Conservation (phyloP, 2,888 invertebrate species). For the Prenolepis imparis region DNA sequence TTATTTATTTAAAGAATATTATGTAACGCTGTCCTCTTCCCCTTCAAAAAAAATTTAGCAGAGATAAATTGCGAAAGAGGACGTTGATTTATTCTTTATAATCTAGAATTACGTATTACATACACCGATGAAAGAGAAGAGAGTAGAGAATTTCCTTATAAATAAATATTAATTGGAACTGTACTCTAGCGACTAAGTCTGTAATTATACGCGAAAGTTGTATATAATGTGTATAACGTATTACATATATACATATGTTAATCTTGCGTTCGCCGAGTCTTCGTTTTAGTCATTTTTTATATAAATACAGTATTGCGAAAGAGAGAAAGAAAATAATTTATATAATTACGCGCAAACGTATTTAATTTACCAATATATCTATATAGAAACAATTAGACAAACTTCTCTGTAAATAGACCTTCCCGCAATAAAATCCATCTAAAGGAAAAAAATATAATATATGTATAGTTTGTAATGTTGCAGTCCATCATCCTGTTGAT, state of each 20-base stretch:
- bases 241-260: conserved; percentile 64
- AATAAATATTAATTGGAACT: conserved; percentile 56
- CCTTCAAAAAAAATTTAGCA: not conserved
- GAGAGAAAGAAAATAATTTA: conserved; percentile 76
- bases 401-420: conserved; percentile 84
- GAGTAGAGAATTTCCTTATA: conserved; percentile 34
- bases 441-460: conserved; percentile 35
- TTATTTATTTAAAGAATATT: conserved; percentile 41
- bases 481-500: not conserved
- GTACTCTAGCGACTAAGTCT: conserved; percentile 58
- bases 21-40: not conserved
- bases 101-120: conserved; percentile 37
- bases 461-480: not conserved
- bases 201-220: conserved; percentile 76
- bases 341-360: conserved; percentile 74
- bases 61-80: conserved; percentile 58
- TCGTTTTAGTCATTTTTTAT: conserved; percentile 70
- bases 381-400: conserved; percentile 80
- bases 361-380: conserved; percentile 72
- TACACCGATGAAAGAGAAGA: not conserved
- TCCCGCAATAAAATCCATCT: conserved; percentile 82
- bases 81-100: conserved; percentile 76
- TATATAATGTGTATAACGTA: conserved; percentile 83
- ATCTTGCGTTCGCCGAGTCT: conserved; percentile 66
- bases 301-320: conserved; percentile 80